Evolutionary conservation across 92 coral and sea anemone species (phyloP), one percentile per base, ranked within the genome.

Genomic region (Porites evermanni): DNA sequence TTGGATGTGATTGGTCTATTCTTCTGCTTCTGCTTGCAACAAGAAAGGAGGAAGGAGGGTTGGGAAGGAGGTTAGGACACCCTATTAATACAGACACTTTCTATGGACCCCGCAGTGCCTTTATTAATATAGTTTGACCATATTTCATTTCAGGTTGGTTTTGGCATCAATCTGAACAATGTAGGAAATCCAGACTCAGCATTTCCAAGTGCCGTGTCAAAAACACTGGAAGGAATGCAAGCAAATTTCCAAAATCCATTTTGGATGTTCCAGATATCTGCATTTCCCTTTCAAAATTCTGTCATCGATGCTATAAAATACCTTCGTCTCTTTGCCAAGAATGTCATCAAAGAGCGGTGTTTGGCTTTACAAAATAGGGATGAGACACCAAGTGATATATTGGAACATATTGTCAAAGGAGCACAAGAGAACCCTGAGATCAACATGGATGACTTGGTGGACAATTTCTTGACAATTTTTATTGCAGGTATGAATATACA

Each of bases 391-490:
- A 79, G 82, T 59, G 97, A 93, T 50, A 78, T 93, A 6, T 67
- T 93, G 60, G 88, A 75, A 17, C 81, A 88, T 63, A 85, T 93
- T 19, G 70, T 93, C 6, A 84, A 80, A 19, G 73, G 84, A 85
- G 78, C 75, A 44, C 64, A 71, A 11, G 61, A 83, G 1, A 77
- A 89, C 44, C 66, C 89, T 16, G 72, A 74, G 19, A 47, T 91
- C 17, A 66, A 89, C 9, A 81, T 93, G 78, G 94, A 91, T 8
- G 94, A 93, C 26, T 68, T 91, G 82, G 84, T 91, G 23, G 97
- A 93, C 75, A 86, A 93, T 29, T 93, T 93, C 73, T 20, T 89
- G 29, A 82, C 94, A 11, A 76, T 93, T 60, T 93, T 93, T 64
- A 10, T 93, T 17, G 97, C 97, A 85, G 94, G 94, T 91, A 76